A percentile compares a stretch with the other conserved stretches of the same genome.
Conservation (phyloP, 2,113 vertebrate genomes). For the Scytalopus superciliaris region DNA sequence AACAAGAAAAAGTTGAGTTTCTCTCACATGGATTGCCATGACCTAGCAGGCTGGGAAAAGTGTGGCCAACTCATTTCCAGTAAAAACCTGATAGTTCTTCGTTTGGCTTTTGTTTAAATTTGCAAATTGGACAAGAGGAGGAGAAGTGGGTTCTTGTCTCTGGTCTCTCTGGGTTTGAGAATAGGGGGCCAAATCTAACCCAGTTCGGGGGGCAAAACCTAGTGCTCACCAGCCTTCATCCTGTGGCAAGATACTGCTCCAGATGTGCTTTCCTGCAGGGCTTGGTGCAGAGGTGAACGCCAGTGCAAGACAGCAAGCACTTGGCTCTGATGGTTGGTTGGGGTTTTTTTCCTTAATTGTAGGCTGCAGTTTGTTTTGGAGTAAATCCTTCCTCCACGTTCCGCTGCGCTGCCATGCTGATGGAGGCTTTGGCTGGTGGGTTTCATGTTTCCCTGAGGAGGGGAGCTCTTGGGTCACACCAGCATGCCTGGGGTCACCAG, state of each 20-base stretch:
- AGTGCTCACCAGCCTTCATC: background rate
- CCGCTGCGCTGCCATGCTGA: rapidly evolving
- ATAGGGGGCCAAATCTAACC: rapidly evolving
- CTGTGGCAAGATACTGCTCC: background rate
- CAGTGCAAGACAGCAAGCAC: background rate
- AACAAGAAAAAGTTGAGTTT: background rate
- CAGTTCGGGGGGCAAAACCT: background rate
- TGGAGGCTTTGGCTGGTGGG: background rate
- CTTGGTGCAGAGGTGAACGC: background rate
- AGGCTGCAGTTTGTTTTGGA: background rate
- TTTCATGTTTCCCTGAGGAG: background rate
- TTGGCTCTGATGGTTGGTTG: background rate
- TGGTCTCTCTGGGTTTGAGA: background rate
- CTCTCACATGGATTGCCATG: background rate
- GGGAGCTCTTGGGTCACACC: rapidly evolving
- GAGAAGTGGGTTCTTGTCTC: background rate
- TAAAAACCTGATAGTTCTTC: background rate
- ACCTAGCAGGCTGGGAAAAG: background rate
- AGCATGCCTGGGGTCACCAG: background rate
- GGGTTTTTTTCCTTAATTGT: background rate
- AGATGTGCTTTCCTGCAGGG: background rate
- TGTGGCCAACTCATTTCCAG: background rate
- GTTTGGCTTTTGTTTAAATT: background rate
- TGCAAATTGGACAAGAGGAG: background rate
- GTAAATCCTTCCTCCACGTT: background rate